Conservation (phyloP, 2,888 invertebrate genomes). For the Unio delphinus region DNA sequence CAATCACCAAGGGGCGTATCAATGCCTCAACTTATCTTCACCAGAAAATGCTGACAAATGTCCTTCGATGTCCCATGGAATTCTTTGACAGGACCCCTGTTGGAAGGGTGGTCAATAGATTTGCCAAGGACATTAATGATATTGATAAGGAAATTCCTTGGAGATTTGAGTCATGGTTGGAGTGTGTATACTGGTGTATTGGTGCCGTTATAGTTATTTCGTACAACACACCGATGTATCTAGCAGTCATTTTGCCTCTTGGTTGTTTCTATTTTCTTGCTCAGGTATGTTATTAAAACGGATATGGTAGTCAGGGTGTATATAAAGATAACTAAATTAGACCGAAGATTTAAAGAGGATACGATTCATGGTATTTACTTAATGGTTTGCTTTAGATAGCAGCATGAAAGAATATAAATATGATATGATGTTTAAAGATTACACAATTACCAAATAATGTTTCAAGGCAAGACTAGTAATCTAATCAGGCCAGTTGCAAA, state of each 20-base stretch:
- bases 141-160: slow-evolving; percentile 42
- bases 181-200: slow-evolving; percentile 42
- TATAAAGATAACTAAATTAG: no score
- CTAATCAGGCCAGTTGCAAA: no score
- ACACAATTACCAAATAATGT: no score
- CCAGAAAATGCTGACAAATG: slow-evolving; percentile 1
- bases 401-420: no score
- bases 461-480: no score
- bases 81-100: slow-evolving; percentile 14
- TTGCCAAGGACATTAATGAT: slow-evolving; percentile 45
- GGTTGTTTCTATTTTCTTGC: slow-evolving; percentile 63
- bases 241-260: slow-evolving; percentile 60
- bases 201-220: slow-evolving; percentile 65
- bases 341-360: no score
- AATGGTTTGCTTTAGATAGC: no score
- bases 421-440: no score
- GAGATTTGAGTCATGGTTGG: slow-evolving; percentile 29
- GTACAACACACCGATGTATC: slow-evolving; percentile 63
- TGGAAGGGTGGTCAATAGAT: slow-evolving; percentile 56
- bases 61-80: slow-evolving; percentile 10
- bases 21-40: slow-evolving; percentile 44
- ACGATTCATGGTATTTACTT: no score
- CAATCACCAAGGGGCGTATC: slow-evolving; percentile 31
- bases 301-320: neutral
- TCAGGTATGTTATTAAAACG: slow-evolving; percentile 54